A percentile compares a stretch with the other conserved stretches of the same genome.
Evolutionary conservation across 2,113 vertebrate genomes (phyloP).

Genomic region (Oreochromis tanganicae): DNA sequence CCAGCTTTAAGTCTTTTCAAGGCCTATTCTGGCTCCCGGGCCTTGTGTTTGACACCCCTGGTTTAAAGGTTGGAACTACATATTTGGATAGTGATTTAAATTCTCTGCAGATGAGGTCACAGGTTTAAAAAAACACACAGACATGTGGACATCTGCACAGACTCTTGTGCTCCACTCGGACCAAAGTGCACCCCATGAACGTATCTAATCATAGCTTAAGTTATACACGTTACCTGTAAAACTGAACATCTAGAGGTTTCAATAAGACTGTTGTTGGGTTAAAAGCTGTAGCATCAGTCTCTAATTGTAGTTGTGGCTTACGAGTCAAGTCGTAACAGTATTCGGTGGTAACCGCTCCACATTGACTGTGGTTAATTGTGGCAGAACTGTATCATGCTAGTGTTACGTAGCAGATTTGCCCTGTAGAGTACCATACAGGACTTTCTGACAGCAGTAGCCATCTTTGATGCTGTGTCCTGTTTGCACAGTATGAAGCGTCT

Average conservation of each 20-base stretch:
- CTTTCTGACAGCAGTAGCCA: neutral
- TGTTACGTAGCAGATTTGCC: neutral
- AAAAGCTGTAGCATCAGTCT: neutral
- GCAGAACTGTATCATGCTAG: neutral
- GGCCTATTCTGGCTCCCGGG: neutral
- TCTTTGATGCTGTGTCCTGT: neutral
- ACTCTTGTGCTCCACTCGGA: neutral
- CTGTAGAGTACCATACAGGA: fast-evolving
- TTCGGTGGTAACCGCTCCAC: neutral
- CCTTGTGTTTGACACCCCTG: neutral
- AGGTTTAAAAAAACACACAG: neutral
- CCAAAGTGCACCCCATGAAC: neutral
- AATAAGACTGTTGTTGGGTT: neutral
- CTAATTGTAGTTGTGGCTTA: neutral
- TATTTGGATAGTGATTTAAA: neutral
- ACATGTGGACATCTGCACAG: neutral
- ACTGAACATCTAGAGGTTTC: fast-evolving
- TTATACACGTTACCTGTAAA: neutral
- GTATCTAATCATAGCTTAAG: neutral
- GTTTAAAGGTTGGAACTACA: neutral
- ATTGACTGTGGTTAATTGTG: neutral
- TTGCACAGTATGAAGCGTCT: neutral
- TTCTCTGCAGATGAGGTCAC: neutral
- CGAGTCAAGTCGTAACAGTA: fast-evolving
- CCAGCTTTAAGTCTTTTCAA: neutral